These are phyloP conservation scores for Gorsachius goisagi DNA, from an alignment of 2,113 vertebrate genomes.

Conservation along the genomic window DNA sequence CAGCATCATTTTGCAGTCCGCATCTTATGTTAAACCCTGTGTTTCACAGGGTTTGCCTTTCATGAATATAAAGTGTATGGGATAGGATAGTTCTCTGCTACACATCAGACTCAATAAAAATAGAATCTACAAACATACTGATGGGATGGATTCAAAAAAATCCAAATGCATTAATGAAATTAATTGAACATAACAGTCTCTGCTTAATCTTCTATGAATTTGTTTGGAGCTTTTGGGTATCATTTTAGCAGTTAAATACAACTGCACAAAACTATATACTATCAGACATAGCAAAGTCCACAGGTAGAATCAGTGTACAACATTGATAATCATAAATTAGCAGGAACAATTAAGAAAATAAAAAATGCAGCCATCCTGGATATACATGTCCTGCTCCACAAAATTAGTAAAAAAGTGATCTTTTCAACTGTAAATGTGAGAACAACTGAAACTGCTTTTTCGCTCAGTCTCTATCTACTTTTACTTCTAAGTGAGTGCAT, in stretches of 20 bases:
- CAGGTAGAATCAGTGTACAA: background rate
- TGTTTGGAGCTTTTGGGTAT: background rate
- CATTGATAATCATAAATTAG: background rate
- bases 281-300: background rate
- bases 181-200: background rate
- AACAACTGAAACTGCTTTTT: background rate
- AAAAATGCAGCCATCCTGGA: background rate
- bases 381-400: background rate
- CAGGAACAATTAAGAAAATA: background rate
- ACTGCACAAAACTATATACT: background rate
- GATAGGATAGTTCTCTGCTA: background rate
- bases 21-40: background rate
- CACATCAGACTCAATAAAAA: slow-evolving; percentile 13
- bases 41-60: background rate
- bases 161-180: background rate
- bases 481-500: background rate
- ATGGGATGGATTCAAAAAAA: background rate
- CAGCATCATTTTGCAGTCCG: background rate
- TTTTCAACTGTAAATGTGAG: background rate
- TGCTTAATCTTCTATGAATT: slow-evolving; percentile 1
- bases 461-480: background rate
- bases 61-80: background rate
- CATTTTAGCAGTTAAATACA: slow-evolving; percentile 6
- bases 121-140: background rate
- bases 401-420: background rate